Base-by-base conservation (phyloP, 2,113 vertebrate species). In the Spea bombifrons region DNA sequence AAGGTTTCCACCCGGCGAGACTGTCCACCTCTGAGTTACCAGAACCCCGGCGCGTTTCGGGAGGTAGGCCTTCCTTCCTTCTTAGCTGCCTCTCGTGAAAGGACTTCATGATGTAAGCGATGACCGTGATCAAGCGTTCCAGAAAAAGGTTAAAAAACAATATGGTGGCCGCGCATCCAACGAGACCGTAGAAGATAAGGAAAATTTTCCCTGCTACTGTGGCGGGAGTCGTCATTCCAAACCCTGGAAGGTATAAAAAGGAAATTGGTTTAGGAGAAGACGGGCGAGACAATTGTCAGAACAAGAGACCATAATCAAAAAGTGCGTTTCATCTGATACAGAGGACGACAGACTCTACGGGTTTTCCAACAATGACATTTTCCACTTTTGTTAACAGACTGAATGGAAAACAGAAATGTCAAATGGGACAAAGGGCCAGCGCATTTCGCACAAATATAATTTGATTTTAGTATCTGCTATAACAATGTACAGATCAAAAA, bases 141-240 rank as follows among this genome's bases (percentile, higher is more conserved):
- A 99, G 89, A 85, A 99, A 99, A 65, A 99, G 92, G 89, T 98
- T 99, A 87, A 99, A 98, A 90, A 98, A 99, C 83, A 99, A 85
- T 87, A 99, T 96, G 86, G 95, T 97, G 81, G 96, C 94, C 0
- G 97, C 94, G 2, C 97, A 99, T 75, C 97, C 97, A 1, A 99
- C 85, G 63, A 98, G 94, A 66, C 97, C 96, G 0, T 96, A 98
- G 81, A 98, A 96, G 86, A 98, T 98, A 78, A 99, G 92, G 85
- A 99, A 99, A 86, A 96, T 86, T 86, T 98, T 99, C 1, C 97
- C 97, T 71, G 92, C 93, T 0, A 92, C 88, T 0, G 97, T 99
- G 43, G 93, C 94, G 0, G 97, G 97, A 0, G 97, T 97, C 9
- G 96, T 98, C 96, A 97, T 98, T 66, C 97, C 97, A 82, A 99